Conservation (phyloP, 1,140 invertebrate species). For the Pectinophora gossypiella region DNA sequence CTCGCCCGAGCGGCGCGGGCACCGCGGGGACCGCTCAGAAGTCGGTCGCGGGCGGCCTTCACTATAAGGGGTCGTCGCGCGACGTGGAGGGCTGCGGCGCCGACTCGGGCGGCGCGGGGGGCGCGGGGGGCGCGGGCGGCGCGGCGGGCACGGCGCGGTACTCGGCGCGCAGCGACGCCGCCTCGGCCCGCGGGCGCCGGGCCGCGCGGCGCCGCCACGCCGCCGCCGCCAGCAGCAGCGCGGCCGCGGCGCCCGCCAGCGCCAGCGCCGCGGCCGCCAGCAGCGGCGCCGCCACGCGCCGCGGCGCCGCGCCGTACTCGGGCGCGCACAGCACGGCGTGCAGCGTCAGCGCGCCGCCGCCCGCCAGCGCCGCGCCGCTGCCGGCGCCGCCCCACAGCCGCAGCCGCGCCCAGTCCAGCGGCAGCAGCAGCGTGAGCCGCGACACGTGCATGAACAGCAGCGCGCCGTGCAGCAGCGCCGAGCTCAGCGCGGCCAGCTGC, state of each 20-base stretch:
- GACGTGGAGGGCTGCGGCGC: slow-evolving; percentile 27
- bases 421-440: slow-evolving; percentile 86
- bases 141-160: slow-evolving; percentile 15
- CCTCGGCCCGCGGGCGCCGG: slow-evolving; percentile 12
- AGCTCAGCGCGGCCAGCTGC: slow-evolving; percentile 88
- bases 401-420: slow-evolving; percentile 88
- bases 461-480: slow-evolving; percentile 85
- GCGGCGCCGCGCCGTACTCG: slow-evolving; percentile 27
- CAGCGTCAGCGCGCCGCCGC: slow-evolving; percentile 35
- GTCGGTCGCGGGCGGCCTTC: slow-evolving; percentile 28
- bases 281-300: slow-evolving; percentile 13
- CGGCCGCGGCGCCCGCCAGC: slow-evolving; percentile 6
- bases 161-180: background rate
- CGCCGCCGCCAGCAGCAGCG: background rate
- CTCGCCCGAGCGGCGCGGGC: too few species aligned
- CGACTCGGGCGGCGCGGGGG: slow-evolving; percentile 6
- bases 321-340: slow-evolving; percentile 26
- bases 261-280: slow-evolving; percentile 20
- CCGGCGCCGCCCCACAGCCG: slow-evolving; percentile 44
- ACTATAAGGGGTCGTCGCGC: slow-evolving; percentile 56
- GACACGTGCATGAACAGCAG: slow-evolving; percentile 91
- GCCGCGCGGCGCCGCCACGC: slow-evolving; percentile 13
- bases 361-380: slow-evolving; percentile 35
- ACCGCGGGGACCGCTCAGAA: slow-evolving; percentile 23
- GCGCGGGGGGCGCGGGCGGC: slow-evolving; percentile 18